Evolutionary conservation across 2,888 invertebrate genomes (phyloP), one percentile per base, ranked within the genome.

Genomic region (Hedya salicella): DNA sequence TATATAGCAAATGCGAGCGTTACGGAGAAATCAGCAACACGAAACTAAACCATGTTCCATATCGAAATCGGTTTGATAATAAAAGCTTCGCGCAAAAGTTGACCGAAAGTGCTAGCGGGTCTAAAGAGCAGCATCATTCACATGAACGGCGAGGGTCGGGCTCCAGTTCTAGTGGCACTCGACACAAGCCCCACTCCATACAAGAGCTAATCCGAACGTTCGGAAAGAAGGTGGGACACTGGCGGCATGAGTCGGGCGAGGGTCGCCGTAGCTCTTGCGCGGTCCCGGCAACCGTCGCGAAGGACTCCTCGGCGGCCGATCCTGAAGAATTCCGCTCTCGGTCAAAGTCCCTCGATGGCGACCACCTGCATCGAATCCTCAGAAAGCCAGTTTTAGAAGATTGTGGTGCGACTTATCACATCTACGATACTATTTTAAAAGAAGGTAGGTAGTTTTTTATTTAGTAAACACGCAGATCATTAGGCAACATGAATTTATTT

Each of bases 341-440:
- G 52, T 96, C 96, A 46, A 96, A 96, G 80, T 96, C 96, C 54
- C 89, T 97, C 73, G 97, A 97, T 81, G 93, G 90, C 6, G 93
- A 93, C 62, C 86, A 93, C 53, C 86, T 93, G 56, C 85, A 93
- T 46, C 81, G 79, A 72, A 68, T 82, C 48, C 53, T 75, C 6
- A 78, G 70, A 64, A 87, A 92, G 72, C 93, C 92, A 68, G 86
- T 93, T 67, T 88, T 95, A n/a, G 94, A 94, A 68, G 97, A 97
- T 80, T 96, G 96, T 80, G 96, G 95, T 59, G 94, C 96, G 8
- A 97, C 96, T 4, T 97, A 97, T 81, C 94, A 95, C 81, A 96
- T 97, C 77, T 97, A 95, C 83, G 96, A 97, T 72, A 93, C 94
- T 72, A 97, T 97, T 78, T 91, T 97, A 25, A 84, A 80, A 83